Base-by-base conservation (phyloP, 2,113 vertebrate genomes). In the Cepphus grylle region DNA sequence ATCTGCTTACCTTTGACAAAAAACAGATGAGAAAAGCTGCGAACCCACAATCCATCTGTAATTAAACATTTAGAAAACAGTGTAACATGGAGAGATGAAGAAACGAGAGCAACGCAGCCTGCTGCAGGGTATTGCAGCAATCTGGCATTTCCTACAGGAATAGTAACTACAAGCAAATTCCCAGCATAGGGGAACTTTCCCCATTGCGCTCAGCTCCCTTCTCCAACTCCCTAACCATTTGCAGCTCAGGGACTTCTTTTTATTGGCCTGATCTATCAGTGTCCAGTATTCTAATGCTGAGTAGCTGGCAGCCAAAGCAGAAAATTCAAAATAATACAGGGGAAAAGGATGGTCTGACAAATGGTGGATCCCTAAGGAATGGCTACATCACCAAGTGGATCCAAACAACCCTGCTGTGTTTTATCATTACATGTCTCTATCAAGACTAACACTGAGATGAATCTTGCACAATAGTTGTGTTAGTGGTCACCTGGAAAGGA, bases 1-100 rank as follows among this genome's bases (percentile, higher is more conserved):
- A 94, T 90, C 87, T 90, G 93, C 94, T 85, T 56, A 96, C 87
- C 93, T 96, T 34, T 65, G 92, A 94, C 91, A 94, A 96, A 90
- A 80, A 91, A 81, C 94, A 96, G 96, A 91, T 90, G 93, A 95
- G 78, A 96, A 94, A 89, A 94, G 78, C 91, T 96, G 94, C 38
- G 58, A 96, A 82, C 61, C 59, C 84, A 89, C 93, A 91, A 90
- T 17, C 94, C 91, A 72, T 73, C 87, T 93, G 84, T 53, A 96
- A 90, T 77, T 56, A 91, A 91, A 91, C 87, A 79, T 77, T 49
- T 36, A 91, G 90, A 94, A 93, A 90, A 87, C 1, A 11, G 81
- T 1, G 0, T 53, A 71, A 69, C n/a, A n/a, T 1, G 17, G 58
- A 42, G 73, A 81, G 62, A 65, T 47, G 74, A 88, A 87, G 70